Evolutionary conservation across 2,113 vertebrate genomes (phyloP), one percentile per base, ranked within the genome.

Genomic region (Podiceps cristatus): DNA sequence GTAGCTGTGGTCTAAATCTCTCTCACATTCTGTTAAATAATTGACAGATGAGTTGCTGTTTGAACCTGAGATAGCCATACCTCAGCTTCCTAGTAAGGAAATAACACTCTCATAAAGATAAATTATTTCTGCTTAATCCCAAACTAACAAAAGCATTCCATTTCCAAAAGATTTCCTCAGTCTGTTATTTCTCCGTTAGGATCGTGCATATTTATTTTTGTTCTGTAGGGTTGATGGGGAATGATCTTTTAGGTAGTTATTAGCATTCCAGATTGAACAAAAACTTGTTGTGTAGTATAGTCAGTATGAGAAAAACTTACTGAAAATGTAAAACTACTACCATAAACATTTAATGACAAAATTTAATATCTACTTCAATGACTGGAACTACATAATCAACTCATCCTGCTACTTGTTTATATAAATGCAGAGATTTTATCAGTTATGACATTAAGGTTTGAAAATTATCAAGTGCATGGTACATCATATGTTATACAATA

Each of bases 351-450:
- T 77, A 47, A 22, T 50, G 77, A 59, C 60, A 96, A 92, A 89
- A 76, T 74, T 84, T 72, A 95, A 72, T 53, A 71, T 66, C 72
- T 71, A 96, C 92, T 91, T 77, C 77, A 44, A 40, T 90, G 42
- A 77, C 19, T 64, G 10, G 27, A 74, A 90, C 90, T 89, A 96
- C 11, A 84, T 33, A 73, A 86, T n/a, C 52, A 87, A 79, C 17
- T 28, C 40, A 40, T 55, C 35, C 24, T 64, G 50, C 47, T 91
- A 84, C 86, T 89, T 79, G 18, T 87, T 44, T 79, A 27, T 59
- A 23, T 10, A 35, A 93, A 67, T 53, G 44, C 31, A 60, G 56
- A 88, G 8, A 62, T 92, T 95, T 92, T 83, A 92, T 52, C 16
- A 12, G 83, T 91, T 92, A 75, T 37, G 55, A 91, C 86, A 80